A percentile compares a stretch with the other conserved stretches of the same genome.
These are phyloP conservation scores for Clepsis dumicolana DNA, from an alignment of 2,888 invertebrate genomes.

Conservation along the genomic window DNA sequence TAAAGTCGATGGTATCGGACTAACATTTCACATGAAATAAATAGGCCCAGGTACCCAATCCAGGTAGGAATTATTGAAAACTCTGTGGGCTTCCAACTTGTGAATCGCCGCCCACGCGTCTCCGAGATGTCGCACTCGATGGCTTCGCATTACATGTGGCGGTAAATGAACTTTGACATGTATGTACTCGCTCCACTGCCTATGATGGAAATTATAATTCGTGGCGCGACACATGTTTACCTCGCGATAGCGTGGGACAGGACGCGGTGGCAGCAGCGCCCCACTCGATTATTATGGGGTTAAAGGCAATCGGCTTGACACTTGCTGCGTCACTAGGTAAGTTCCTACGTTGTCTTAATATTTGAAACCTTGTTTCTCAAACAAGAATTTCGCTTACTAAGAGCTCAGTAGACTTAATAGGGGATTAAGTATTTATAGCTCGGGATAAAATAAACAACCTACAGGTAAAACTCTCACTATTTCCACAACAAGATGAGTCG, in stretches of 20 bases:
- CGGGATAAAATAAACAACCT: not conserved
- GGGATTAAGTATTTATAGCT: not conserved
- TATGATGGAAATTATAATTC: conserved; percentile 26
- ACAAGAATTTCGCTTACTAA: not conserved
- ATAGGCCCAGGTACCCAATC: not conserved
- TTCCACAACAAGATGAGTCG: too few species aligned
- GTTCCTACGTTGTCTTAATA: not conserved
- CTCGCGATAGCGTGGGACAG: conserved; percentile 12
- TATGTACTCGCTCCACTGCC: conserved; percentile 25
- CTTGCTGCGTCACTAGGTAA: conserved; percentile 2
- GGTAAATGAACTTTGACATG: conserved; percentile 24
- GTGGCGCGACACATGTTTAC: conserved; percentile 29
- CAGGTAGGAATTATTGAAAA: conserved; percentile 6
- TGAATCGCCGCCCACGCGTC: conserved; percentile 28
- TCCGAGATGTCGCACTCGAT: conserved; percentile 26
- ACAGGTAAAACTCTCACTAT: too few species aligned
- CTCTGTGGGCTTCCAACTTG: not conserved
- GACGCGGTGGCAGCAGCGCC: not conserved
- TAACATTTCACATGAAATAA: not conserved
- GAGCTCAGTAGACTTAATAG: not conserved
- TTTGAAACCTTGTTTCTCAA: not conserved
- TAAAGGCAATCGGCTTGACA: conserved; percentile 10
- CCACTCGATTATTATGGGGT: not conserved
- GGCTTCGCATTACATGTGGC: conserved; percentile 13
- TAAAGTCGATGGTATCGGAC: too few species aligned